phyloP scores from a whole-genome alignment of 2,797 vertebrate genomes.

The Cyprinodon diabolis region DNA sequence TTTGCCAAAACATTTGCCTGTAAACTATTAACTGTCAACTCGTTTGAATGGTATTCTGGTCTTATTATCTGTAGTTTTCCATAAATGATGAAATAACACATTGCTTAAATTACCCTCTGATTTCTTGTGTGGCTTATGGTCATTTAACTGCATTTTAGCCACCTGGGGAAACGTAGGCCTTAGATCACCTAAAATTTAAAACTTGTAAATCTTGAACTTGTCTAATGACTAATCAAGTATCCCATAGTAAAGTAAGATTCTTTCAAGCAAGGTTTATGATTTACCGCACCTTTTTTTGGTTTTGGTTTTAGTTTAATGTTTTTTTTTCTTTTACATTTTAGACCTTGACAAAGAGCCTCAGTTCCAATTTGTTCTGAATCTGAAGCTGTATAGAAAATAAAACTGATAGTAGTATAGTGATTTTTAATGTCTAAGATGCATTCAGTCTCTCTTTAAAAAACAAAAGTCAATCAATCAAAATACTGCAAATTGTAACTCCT shows the following conservation, averaged over 20 bases:
- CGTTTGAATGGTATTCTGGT: background rate
- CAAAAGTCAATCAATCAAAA: too few species aligned
- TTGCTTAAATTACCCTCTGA: background rate
- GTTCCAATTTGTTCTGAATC: background rate
- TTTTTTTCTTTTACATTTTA: slow-evolving; percentile 1
- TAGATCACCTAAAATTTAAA: background rate
- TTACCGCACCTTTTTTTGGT: background rate
- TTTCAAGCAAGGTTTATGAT: background rate
- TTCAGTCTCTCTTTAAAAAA: too few species aligned
- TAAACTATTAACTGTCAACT: background rate
- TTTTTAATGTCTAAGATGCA: background rate
- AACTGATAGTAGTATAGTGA: background rate
- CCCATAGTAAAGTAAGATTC: background rate
- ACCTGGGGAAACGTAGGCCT: background rate
- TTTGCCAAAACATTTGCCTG: too few species aligned
- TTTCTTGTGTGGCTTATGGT: background rate
- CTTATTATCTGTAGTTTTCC: background rate
- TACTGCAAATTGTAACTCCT: too few species aligned
- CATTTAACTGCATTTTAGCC: background rate
- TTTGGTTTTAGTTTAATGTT: background rate
- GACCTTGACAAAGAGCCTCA: background rate
- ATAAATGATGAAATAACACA: background rate
- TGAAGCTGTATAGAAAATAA: background rate
- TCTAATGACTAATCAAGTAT: background rate
- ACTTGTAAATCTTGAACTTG: background rate